Percentiles rank a stretch among this genome's conserved stretches.
Conservation (phyloP, 2,113 vertebrate species). For the Merops nubicus region DNA sequence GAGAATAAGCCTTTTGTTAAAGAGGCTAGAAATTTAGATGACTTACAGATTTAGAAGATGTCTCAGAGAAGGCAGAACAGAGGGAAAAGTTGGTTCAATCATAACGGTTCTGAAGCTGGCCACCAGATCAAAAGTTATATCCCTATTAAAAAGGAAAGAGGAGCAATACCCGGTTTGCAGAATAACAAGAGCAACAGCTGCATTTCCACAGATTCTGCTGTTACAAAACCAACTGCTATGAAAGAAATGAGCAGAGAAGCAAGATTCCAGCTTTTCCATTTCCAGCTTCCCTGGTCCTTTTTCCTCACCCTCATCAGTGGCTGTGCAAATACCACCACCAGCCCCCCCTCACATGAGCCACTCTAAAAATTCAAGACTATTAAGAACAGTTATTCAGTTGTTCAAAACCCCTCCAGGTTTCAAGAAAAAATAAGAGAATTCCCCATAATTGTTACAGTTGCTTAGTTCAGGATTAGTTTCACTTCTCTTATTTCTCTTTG, state of each 20-base stretch:
- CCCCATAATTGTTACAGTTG: not conserved
- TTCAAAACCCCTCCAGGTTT: not conserved
- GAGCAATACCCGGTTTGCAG: not conserved
- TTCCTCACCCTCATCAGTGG: not conserved
- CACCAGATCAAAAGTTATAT: not conserved
- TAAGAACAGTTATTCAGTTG: not conserved
- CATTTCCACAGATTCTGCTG: not conserved
- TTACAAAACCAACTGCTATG: not conserved
- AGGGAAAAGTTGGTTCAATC: not conserved
- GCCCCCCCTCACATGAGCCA: not conserved
- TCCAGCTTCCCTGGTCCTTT: not conserved
- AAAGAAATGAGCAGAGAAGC: not conserved
- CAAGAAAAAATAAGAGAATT: not conserved
- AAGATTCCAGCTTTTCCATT: not conserved
- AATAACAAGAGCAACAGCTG: not conserved
- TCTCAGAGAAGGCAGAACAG: not conserved
- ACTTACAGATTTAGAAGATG: not conserved
- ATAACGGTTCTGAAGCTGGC: not conserved
- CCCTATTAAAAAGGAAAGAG: not conserved
- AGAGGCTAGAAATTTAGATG: not conserved
- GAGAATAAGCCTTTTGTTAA: not conserved
- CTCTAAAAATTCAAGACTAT: not conserved
- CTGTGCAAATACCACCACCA: not conserved
- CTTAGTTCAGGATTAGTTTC: conserved; percentile 15
- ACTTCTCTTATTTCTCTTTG: conserved; percentile 7